A percentile compares a stretch with the other conserved stretches of the same genome.
phyloP scores from a whole-genome alignment of 23 tunicate species.

The Ascidia mentula region DNA sequence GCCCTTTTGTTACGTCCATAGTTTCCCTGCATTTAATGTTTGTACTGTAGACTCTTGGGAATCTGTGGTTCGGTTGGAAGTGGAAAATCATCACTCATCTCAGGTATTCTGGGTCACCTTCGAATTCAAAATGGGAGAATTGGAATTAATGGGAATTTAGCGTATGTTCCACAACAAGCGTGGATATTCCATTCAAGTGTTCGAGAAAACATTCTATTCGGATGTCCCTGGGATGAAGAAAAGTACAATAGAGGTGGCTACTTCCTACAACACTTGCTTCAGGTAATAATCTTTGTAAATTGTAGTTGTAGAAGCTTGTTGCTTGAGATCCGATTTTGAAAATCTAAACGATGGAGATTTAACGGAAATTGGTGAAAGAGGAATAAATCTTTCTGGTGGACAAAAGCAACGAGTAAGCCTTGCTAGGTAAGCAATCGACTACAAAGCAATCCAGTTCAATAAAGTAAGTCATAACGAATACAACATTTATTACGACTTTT shows the following conservation, averaged over 20 bases:
- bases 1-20: too few species aligned
- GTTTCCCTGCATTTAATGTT: too few species aligned
- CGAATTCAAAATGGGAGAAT: slow-evolving; percentile 64
- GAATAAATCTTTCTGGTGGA: slow-evolving; percentile 96
- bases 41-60: slow-evolving; percentile 53
- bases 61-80: slow-evolving; percentile 91
- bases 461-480: too few species aligned
- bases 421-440: slow-evolving; percentile 49
- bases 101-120: slow-evolving; percentile 61
- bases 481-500: too few species aligned
- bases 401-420: slow-evolving; percentile 91
- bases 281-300: background rate
- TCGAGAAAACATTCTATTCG: slow-evolving; percentile 81
- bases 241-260: slow-evolving; percentile 77
- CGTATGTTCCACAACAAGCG: slow-evolving; percentile 95
- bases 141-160: slow-evolving; percentile 63
- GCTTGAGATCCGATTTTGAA: slow-evolving; percentile 67
- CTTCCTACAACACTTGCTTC: too few species aligned
- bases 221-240: slow-evolving; percentile 68
- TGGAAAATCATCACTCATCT: slow-evolving; percentile 83
- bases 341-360: slow-evolving; percentile 71
- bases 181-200: slow-evolving; percentile 91
- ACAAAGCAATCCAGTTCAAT: too few species aligned
- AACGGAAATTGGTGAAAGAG: slow-evolving; percentile 94
- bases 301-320: slow-evolving; percentile 48